These are phyloP conservation scores for Laterallus jamaicensis DNA, from an alignment of 2,113 vertebrate species.

Conservation along the genomic window DNA sequence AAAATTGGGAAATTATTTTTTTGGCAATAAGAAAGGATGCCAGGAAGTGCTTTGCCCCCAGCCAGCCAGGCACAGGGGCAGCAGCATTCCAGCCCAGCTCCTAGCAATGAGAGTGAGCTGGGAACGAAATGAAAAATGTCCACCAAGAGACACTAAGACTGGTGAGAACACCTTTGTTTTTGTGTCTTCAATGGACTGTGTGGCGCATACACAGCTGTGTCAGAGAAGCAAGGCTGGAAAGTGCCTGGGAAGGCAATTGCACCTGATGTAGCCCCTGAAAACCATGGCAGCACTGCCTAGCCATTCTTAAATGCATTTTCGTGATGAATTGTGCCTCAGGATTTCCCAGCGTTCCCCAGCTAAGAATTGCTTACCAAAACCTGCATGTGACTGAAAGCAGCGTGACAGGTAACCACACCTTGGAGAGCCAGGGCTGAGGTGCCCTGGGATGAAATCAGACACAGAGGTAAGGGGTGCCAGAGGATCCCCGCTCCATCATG, in stretches of 20 bases:
- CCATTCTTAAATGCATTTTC: neutral
- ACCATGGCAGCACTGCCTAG: neutral
- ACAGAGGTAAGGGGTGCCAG: neutral
- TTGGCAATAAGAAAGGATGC: neutral
- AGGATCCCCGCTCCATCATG: neutral
- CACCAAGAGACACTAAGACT: neutral
- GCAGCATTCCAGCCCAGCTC: neutral
- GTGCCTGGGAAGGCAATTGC: neutral
- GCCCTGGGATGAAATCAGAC: neutral
- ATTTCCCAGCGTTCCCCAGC: neutral
- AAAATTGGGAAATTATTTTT: neutral
- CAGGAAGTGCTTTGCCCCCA: neutral
- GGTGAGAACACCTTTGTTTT: neutral
- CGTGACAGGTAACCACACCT: neutral
- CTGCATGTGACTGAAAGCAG: neutral
- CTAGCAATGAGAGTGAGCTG: neutral
- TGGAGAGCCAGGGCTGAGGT: neutral
- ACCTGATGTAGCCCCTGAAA: neutral
- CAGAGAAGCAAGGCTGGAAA: neutral
- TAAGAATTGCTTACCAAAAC: neutral
- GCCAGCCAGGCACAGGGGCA: rapidly evolving
- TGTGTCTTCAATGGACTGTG: neutral
- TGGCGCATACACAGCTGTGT: neutral
- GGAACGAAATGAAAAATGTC: neutral
- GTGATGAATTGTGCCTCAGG: neutral